Evolutionary conservation across 2,797 vertebrate genomes (phyloP).

Genomic region (Hoplostethus atlanticus): DNA sequence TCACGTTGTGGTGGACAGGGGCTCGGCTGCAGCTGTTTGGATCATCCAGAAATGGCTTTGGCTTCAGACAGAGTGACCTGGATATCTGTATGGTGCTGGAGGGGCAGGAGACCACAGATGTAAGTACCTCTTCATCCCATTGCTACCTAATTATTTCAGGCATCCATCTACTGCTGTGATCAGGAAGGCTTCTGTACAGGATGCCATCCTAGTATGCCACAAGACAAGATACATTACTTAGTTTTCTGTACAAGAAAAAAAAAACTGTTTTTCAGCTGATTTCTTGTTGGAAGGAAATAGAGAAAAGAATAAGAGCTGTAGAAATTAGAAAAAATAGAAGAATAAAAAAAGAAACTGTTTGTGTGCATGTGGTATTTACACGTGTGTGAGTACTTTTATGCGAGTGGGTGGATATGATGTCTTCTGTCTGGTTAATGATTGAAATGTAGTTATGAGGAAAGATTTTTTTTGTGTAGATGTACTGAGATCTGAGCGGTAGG

Average conservation of each 20-base stretch:
- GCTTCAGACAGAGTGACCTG: slow-evolving; percentile 96
- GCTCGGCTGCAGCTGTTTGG: slow-evolving; percentile 93
- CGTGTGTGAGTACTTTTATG: too few species aligned
- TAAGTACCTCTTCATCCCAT: slow-evolving; percentile 57
- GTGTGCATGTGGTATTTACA: too few species aligned
- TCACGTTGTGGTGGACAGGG: slow-evolving; percentile 74
- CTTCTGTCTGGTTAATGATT: too few species aligned
- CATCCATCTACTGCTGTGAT: not conserved
- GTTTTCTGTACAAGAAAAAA: not conserved
- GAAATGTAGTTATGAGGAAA: too few species aligned
- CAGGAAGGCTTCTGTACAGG: not conserved
- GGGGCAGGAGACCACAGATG: slow-evolving; percentile 90
- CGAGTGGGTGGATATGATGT: too few species aligned
- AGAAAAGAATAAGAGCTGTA: too few species aligned
- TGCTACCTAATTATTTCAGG: not conserved
- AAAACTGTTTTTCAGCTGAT: too few species aligned
- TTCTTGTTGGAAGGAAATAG: too few species aligned
- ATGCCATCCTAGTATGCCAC: not conserved
- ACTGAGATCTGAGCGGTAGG: too few species aligned
- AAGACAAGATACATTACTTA: not conserved
- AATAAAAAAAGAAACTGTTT: too few species aligned
- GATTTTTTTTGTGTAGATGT: too few species aligned
- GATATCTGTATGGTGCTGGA: slow-evolving; percentile 97
- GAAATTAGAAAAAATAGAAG: too few species aligned
- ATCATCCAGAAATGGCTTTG: slow-evolving; percentile 97